Evolutionary conservation across 2,888 invertebrate species (phyloP).

Genomic region (Oligia fasciuncula): DNA sequence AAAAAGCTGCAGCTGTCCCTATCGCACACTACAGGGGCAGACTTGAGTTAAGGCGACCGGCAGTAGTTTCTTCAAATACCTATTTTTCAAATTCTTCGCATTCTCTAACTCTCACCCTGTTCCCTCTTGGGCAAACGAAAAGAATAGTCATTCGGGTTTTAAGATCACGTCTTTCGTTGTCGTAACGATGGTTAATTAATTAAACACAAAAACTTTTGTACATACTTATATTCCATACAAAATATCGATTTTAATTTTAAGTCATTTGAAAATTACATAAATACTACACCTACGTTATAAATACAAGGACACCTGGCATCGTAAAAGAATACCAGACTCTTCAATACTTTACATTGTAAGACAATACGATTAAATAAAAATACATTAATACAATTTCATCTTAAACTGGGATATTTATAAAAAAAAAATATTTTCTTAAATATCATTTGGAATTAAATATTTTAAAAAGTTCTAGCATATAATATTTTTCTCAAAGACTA

Average conservation of each 20-base stretch:
- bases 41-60: too few relatives aligned
- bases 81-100: too few relatives aligned
- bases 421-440: slow-evolving; percentile 35
- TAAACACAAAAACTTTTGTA: slow-evolving; percentile 44
- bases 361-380: slow-evolving; percentile 40
- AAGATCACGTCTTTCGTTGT: not conserved
- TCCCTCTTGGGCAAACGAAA: not conserved
- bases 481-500: slow-evolving; percentile 49
- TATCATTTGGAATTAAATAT: slow-evolving; percentile 25
- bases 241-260: slow-evolving; percentile 74
- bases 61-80: too few relatives aligned
- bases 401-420: not conserved
- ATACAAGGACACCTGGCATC: slow-evolving; percentile 67
- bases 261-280: slow-evolving; percentile 73
- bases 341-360: slow-evolving; percentile 58
- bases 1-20: too few relatives aligned
- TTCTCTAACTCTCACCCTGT: not conserved
- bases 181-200: not conserved
- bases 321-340: slow-evolving; percentile 51
- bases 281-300: slow-evolving; percentile 69
- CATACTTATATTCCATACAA: slow-evolving; percentile 79
- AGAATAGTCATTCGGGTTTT: not conserved
- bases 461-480: slow-evolving; percentile 29
- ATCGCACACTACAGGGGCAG: too few relatives aligned
- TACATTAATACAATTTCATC: slow-evolving; percentile 29